A percentile compares a stretch with the other conserved stretches of the same genome.
phyloP scores from a whole-genome alignment of 2,888 invertebrate species.

The Merodon equestris region DNA sequence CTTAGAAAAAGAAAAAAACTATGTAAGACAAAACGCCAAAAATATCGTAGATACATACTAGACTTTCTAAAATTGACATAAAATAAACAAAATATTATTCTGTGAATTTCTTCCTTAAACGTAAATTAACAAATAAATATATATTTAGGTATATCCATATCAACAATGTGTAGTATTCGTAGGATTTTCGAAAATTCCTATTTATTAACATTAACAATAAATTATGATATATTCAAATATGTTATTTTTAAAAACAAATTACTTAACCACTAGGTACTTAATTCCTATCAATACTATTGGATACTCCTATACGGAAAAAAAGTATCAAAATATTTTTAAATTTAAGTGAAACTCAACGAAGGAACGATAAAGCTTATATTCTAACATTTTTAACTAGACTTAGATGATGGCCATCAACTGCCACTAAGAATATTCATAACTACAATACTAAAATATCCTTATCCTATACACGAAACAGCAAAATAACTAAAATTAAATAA shows the following conservation, averaged over 20 bases:
- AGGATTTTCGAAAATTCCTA: not conserved
- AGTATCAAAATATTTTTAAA: not conserved
- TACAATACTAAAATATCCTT: no score
- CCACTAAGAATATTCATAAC: not conserved
- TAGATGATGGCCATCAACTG: not conserved
- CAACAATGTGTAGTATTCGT: not conserved
- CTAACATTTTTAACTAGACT: slow-evolving; percentile 59
- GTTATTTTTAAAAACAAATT: not conserved
- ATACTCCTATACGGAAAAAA: slow-evolving; percentile 8
- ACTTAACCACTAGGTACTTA: not conserved
- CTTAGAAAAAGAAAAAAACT: slow-evolving; percentile 10
- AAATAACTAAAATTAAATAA: slow-evolving; percentile 53
- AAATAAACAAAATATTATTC: not conserved
- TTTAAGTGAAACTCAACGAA: slow-evolving; percentile 28
- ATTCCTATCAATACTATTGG: not conserved
- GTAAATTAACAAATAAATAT: slow-evolving; percentile 11
- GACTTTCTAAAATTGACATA: not conserved
- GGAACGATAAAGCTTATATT: slow-evolving; percentile 70
- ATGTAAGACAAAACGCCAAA: slow-evolving; percentile 73
- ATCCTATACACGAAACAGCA: slow-evolving; percentile 30
- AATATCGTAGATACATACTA: slow-evolving; percentile 13
- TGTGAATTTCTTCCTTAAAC: slow-evolving; percentile 13
- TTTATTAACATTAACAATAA: not conserved
- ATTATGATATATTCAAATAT: not conserved
- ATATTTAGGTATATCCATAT: not conserved